Base-by-base conservation (phyloP, 2,797 vertebrate genomes). In the Hypotaenidia okinawae region DNA sequence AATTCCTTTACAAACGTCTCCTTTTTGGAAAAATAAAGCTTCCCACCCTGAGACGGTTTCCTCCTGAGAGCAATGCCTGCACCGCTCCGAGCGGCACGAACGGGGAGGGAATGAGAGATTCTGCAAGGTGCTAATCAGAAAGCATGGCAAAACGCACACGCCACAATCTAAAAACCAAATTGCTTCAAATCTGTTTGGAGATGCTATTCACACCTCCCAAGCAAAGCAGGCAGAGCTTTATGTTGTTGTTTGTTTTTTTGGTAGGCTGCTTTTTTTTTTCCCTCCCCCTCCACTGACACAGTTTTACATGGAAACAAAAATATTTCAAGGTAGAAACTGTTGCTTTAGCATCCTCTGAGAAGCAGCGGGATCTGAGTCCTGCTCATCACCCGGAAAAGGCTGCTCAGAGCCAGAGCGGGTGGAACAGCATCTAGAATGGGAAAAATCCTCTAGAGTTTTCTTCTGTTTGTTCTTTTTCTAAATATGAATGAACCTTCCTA, bases 81-180 rank as follows among this genome's bases (percentile, higher is more conserved):
- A 27, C 22, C 3, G 1, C 25, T 3, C 59, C 2, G 24, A 57
- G 55, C 43, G 2, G 11, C 5, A 1, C 63, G 14, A 21, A n/a
- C 32, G 6, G 67, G 35, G 33, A 37, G 76, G 62, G 55, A 67
- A 16, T 0, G 5, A 37, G 30, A 59, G 72, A 45, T 27, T 45
- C 67, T 32, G 80, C 41, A 19, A 43, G 7, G 81, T 8, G 73
- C 3, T 52, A 12, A 45, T 67, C 67, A 6, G 69, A 25, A 32
- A 28, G 64, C 18, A 9, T 2, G 55, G 84, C 73, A 78, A 83
- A 74, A 83, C 2, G 25, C 0, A 3, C 67, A 67, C 5, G 2
- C 67, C n/a, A 37, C 43, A 75, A 89, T 91, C 81, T 89, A 10
- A 80, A 96, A 93, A 77, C 32, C 92, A 95, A 95, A 96, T 90